Evolutionary conservation across 2,888 invertebrate genomes (phyloP).

Genomic region (Marasmarcha lunaedactyla): DNA sequence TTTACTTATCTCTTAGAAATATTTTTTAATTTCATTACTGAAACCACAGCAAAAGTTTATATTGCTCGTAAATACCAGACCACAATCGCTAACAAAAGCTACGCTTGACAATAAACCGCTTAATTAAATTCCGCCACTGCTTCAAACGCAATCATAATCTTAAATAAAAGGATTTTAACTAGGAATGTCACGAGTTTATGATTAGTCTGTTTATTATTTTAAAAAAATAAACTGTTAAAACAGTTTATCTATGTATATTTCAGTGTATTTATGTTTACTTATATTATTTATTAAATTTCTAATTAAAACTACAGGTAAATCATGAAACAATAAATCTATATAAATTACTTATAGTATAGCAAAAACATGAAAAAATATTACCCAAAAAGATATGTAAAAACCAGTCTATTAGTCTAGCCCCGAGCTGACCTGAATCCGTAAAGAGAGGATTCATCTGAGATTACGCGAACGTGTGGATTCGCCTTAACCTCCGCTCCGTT

Average conservation of each 20-base stretch:
- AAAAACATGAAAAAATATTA: conserved; percentile 24
- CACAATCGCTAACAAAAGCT: conserved; percentile 14
- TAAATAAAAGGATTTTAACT: conserved; percentile 18
- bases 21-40: too few species aligned
- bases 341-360: conserved; percentile 18
- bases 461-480: conserved; percentile 37
- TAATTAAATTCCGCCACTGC: conserved; percentile 48
- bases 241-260: too few species aligned
- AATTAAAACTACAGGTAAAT: too few species aligned
- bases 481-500: too few species aligned
- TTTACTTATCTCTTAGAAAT: too few species aligned
- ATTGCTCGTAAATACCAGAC: too few species aligned
- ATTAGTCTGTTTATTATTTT: too few species aligned
- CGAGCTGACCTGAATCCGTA: conserved; percentile 46
- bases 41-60: conserved; percentile 3
- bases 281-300: too few species aligned
- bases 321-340: too few species aligned
- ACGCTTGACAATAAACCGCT: conserved; percentile 16
- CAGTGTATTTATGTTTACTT: too few species aligned
- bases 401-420: conserved; percentile 26
- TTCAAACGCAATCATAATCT: conserved; percentile 42
- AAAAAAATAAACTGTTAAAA: too few species aligned
- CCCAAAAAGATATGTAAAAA: too few species aligned
- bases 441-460: conserved; percentile 45
- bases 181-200: conserved; percentile 18